Evolutionary conservation across 1,140 invertebrate genomes (phyloP).

Genomic region (Hypsibius dujardini): DNA sequence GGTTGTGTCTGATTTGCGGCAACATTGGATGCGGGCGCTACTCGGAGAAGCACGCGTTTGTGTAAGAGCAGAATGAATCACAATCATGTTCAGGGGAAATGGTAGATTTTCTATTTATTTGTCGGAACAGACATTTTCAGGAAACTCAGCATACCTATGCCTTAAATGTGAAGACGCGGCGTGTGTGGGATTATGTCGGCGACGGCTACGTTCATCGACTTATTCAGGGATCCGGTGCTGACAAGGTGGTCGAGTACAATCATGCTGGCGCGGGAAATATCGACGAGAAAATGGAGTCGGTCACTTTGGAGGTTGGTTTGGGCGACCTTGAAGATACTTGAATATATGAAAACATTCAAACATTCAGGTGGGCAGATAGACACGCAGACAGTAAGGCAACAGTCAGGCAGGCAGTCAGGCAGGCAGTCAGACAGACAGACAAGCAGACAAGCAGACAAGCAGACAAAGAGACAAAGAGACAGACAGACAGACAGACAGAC

Average conservation of each 20-base stretch:
- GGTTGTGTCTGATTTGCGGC: conserved; percentile 98
- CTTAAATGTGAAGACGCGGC: conserved; percentile 58
- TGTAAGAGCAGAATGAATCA: conserved; percentile 31
- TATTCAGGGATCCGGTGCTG: conserved; percentile 87
- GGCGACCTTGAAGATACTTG: not conserved
- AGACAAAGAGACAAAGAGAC: no score
- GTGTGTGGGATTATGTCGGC: conserved; percentile 94
- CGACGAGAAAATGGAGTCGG: conserved; percentile 76
- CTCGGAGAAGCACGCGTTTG: conserved; percentile 49
- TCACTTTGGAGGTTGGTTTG: conserved; percentile 51
- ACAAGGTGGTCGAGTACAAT: conserved; percentile 65
- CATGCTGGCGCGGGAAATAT: conserved; percentile 11
- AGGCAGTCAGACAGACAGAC: no score
- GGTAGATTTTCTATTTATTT: conserved; percentile 20
- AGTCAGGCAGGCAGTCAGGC: no score
- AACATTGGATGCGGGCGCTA: conserved; percentile 87
- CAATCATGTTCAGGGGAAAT: not conserved
- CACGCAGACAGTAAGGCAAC: no score
- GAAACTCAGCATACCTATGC: conserved; percentile 91
- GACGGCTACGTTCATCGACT: conserved; percentile 95
- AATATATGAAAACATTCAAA: no score
- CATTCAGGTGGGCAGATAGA: no score
- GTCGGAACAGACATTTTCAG: conserved; percentile 56
- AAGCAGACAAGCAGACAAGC: no score
- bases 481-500: no score